Evolutionary conservation across 2,113 vertebrate species (phyloP), one percentile per base, ranked within the genome.

Genomic region (Tor tambroides): DNA sequence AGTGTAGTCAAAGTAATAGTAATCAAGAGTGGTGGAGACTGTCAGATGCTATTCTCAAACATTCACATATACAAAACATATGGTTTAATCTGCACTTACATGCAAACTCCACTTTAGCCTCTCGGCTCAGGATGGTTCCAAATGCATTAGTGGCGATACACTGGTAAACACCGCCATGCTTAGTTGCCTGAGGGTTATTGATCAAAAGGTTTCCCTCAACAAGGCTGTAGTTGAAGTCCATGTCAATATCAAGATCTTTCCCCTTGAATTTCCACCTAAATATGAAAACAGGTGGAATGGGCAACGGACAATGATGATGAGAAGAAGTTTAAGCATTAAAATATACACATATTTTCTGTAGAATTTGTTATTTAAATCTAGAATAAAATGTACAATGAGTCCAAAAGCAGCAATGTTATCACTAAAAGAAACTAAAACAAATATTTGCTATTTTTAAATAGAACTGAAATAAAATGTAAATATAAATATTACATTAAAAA

Each of bases 51-150:
- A 78, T 78, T 79, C n/a, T 38, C 28, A 23, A 61, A n/a, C 12
- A 8, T 14, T 61, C 30, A 43, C 1, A 51, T 19, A 19, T 75
- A 75, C 49, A 49, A 14, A 67, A 8, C 6, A 14, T 19, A 43
- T 2, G 1, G 67, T 17, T 32, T 46, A 88, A 71, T 88, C 28
- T 59, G 0, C 86, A 96, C 96, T 98, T 93, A 98, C 97, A 97
- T 92, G 97, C 96, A 94, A 97, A 98, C 85, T 96, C 96, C 83
- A 98, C 96, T 88, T 95, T 96, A 21, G 96, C 97, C 83, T 95
- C 95, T 85, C 92, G 95, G 94, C 97, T 98, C 88, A 97, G 90
- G 71, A 96, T 92, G 6, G 96, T 97, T 90, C 98, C 98, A 84
- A 97, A 95, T 4, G 92, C 83, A 92, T 98, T 98, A 91, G 96